Base-by-base conservation (phyloP, 2,797 vertebrate species). In the Pipistrellus pygmaeus region DNA sequence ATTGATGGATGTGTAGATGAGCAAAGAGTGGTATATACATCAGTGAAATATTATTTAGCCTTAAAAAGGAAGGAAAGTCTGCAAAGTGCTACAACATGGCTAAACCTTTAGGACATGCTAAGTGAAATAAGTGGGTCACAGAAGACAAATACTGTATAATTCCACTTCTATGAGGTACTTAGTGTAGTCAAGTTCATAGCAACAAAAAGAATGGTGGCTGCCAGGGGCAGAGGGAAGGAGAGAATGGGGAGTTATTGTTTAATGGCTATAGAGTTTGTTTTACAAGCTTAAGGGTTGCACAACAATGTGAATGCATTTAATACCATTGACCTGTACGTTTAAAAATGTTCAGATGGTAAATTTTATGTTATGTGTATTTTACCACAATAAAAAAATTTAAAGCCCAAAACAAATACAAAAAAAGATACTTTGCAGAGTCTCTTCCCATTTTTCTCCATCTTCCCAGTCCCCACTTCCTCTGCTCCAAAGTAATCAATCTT, bases 311-410 rank as follows among this genome's bases (percentile, higher is more conserved):
- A 88, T 87, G 51, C 62, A 91, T 44, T 88, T 94, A 62, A 68
- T 71, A 53, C 41, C 41, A 87, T 23, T 51, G 60, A 76, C 15
- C 82, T 81, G 20, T 87, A 53, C 44, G 60, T 30, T 82, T 82
- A 76, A 83, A 82, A 83, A 76, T 51, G 32, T 87, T 69, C 60
- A 91, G 77, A 77, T 62, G 41, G 51, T 76, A 69, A 77, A 77
- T 62, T 94, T 91, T 83, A 81, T 88, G 57, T 82, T 75, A 66
- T 13, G 11, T 71, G 18, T 77, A 77, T 91, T 66, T 91, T 88
- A 69, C 77, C 44, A 76, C 69, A 94, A 94, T 75, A 81, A 91
- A 91, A 90, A 55, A 23, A 10, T 86, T 44, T 30, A 27, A 90
- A 77, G 4, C 11, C n/a, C n/a, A 35, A 78, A 68, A 60, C 71